Percentiles rank a stretch among this genome's conserved stretches.
Evolutionary conservation across 2,797 vertebrate genomes (phyloP).

Genomic region (Tragelaphus oryx): DNA sequence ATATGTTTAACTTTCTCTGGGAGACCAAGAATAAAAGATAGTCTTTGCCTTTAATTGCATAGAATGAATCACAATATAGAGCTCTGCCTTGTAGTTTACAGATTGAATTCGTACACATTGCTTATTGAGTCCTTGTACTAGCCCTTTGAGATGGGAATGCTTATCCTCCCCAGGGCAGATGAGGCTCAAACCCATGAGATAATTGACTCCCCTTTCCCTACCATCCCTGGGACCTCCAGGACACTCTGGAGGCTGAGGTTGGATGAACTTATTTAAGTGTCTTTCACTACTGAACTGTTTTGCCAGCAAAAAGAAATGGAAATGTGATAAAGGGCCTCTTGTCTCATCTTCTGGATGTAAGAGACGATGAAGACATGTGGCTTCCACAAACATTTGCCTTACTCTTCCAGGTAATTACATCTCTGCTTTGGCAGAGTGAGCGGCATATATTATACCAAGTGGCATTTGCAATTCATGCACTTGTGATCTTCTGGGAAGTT

Average conservation of each 20-base stretch:
- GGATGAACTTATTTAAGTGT: neutral
- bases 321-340: conserved; percentile 24
- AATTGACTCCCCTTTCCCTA: neutral
- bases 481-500: conserved; percentile 52
- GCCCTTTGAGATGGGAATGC: neutral
- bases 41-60: conserved; percentile 5
- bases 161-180: neutral
- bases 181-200: neutral
- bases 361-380: conserved; percentile 18
- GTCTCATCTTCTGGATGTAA: conserved; percentile 12
- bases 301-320: conserved; percentile 39
- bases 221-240: neutral
- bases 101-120: conserved; percentile 19
- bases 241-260: neutral
- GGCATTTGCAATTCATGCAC: conserved; percentile 46
- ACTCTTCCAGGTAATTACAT: conserved; percentile 56
- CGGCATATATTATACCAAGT: conserved; percentile 36
- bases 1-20: conserved; percentile 40
- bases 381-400: conserved; percentile 36
- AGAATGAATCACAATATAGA: neutral
- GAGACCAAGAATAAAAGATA: neutral
- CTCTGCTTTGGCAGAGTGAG: conserved; percentile 34
- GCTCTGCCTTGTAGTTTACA: conserved; percentile 27
- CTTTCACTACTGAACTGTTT: conserved; percentile 31
- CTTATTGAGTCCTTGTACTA: neutral